Evolutionary conservation across 2,888 invertebrate genomes (phyloP).

Genomic region (Leptopilina myrica): DNA sequence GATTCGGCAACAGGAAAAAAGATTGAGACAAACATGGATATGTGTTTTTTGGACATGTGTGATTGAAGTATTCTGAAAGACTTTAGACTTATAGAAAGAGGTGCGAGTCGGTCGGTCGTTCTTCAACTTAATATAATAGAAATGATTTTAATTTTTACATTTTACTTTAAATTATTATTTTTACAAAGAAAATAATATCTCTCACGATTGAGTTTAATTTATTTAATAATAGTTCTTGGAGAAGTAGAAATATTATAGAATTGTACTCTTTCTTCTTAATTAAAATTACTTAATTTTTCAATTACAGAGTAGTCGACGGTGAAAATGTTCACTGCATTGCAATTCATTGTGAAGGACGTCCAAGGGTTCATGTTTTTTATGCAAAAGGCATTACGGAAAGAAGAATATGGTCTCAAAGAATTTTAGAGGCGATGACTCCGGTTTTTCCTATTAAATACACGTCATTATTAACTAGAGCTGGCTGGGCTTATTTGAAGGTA

Average conservation of each 20-base stretch:
- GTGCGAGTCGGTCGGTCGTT: no score
- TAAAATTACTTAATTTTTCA: conserved; percentile 25
- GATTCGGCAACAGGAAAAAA: no score
- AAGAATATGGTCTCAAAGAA: conserved; percentile 87
- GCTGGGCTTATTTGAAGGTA: conserved; percentile 87
- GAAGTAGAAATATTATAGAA: no score
- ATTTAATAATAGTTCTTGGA: no score
- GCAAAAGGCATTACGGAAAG: conserved; percentile 74
- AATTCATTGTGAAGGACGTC: conserved; percentile 66
- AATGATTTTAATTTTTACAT: no score
- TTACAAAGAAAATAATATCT: not conserved
- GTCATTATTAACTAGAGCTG: conserved; percentile 85
- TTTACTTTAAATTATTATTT: not conserved
- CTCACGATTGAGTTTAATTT: no score
- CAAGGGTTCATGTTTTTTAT: conserved; percentile 67
- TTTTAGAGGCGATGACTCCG: conserved; percentile 85
- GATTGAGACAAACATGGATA: no score
- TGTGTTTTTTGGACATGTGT: no score
- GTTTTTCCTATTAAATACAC: conserved; percentile 84
- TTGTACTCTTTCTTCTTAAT: not conserved
- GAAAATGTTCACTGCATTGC: conserved; percentile 72
- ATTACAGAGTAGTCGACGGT: conserved; percentile 66
- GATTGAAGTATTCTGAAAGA: no score
- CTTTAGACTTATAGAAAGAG: no score
- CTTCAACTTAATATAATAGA: no score